Base-by-base conservation (phyloP, 2,888 invertebrate species). In the Stramonita haemastoma region DNA sequence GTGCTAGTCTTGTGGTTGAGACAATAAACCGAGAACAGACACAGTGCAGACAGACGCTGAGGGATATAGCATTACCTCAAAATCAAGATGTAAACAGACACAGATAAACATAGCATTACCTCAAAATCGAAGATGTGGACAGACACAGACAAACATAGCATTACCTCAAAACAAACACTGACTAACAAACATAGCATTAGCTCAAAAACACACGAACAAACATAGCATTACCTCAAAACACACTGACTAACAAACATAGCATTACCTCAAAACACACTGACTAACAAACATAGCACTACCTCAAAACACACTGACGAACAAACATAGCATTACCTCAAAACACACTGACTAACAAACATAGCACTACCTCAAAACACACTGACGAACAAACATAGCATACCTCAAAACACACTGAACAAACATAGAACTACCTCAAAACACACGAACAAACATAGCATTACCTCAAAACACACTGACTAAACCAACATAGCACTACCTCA, bases 161-260 rank as follows among this genome's bases (percentile, higher is more conserved):
- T 1, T 6, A 56, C 8, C n/a, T 6, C 56, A 15, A 57, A 60
- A 57, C 36, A 81, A 5, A 81, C 1, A 81, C 29, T 1, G 2
- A 36, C 13, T 19, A 19, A 81, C 81, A 81, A 5, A 79, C 4
- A 29, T 6, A 26, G 26, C 17, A 26, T 26, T 22, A 73, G 6
- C 8, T 26, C 19, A 6, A 73, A 26, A 73, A 81, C 22, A 36
- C 81, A 81, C 57, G 26, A 6, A 36, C 36, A 36, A 6, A 22
- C 34, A 36, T 36, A 81, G 36, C 8, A 19, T 29, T 29, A 88
- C 87, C 91, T 97, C 97, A 95, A 99, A 99, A 93, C n/a, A n/a
- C n/a, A n/a, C n/a, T n/a, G n/a, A n/a, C n/a, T n/a, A n/a, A n/a
- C n/a, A n/a, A n/a, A n/a, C n/a, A n/a, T n/a, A n/a, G n/a, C n/a